Evolutionary conservation across 1,140 invertebrate species (phyloP), one percentile per base, ranked within the genome.

Genomic region (Sarcophaga peregrina): DNA sequence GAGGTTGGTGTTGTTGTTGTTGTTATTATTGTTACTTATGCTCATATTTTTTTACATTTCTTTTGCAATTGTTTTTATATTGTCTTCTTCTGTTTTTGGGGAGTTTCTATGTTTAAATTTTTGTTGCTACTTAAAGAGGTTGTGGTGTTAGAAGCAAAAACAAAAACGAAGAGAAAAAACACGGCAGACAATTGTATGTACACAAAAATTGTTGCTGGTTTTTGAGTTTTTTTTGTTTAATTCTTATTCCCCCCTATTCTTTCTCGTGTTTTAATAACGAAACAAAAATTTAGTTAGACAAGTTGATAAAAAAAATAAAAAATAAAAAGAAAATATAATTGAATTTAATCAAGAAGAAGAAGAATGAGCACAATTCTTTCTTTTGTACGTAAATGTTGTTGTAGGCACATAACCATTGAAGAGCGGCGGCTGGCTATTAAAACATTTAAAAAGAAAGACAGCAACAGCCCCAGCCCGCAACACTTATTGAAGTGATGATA

Each of bases 401-500:
- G 62, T 68, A 20, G 62, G 62, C 17, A 68, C 25, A 37, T 37
- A 68, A 68, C 20, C n/a, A 68, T 68, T 68, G 25, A 37, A 68
- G 62, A 68, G 17, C 62, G 62, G n/a, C n/a, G n/a, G n/a, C n/a
- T n/a, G n/a, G 62, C 62, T 68, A 20, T 25, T 25, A 68, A 68
- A n/a, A 20, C 4, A 8, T 37, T 37, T 2, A 20, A 8, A 20
- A 68, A 68, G 9, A 68, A 17, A 17, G 20, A 20, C 58, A 68
- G 20, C n/a, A 68, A 20, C 17, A 68, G 10, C 15, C n/a, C 15
- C 17, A 68, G 10, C 15, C n/a, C 15, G 54, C 13, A 58, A 58
- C 54, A 58, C n/a, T 58, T 58, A 58, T 58, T 58, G 9, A 68
- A 68, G 17, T 68, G 62, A 68, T 68, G 62, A 68, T 68, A 68